Conservation (phyloP, 2,797 vertebrate species). For the Gambusia yucatana region DNA sequence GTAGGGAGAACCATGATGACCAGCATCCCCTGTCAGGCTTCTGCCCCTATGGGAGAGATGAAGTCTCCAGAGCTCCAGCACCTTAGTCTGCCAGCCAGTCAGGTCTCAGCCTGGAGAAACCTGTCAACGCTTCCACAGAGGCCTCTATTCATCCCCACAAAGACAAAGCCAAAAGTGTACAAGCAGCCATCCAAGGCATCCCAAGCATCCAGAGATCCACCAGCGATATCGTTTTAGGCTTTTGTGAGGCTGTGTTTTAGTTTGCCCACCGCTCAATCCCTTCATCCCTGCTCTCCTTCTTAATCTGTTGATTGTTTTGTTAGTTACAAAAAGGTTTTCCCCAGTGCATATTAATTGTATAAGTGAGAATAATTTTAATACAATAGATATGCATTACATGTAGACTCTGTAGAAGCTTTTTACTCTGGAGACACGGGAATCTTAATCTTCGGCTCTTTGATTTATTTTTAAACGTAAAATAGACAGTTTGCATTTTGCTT, state of each 20-base stretch:
- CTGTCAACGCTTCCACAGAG: conserved; percentile 83
- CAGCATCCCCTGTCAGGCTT: conserved; percentile 64
- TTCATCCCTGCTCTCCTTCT: conserved; percentile 14
- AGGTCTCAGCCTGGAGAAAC: conserved; percentile 66
- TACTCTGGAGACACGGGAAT: not conserved
- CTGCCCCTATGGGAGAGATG: conserved; percentile 55
- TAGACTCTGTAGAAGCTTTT: not conserved
- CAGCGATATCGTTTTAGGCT: conserved; percentile 79
- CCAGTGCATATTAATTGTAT: not conserved
- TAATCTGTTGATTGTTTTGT: conserved; percentile 3
- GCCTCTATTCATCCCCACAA: conserved; percentile 80
- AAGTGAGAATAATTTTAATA: not conserved
- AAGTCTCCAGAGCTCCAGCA: conserved; percentile 63
- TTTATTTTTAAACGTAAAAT: not conserved
- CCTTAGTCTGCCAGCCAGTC: conserved; percentile 65
- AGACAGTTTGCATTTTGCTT: not conserved
- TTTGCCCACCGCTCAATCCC: conserved; percentile 27
- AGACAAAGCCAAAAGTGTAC: conserved; percentile 83
- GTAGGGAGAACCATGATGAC: conserved; percentile 56
- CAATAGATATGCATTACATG: not conserved
- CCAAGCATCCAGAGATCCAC: conserved; percentile 81
- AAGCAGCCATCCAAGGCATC: conserved; percentile 79
- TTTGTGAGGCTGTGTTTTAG: conserved; percentile 66
- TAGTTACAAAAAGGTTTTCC: not conserved
- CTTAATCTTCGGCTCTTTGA: not conserved